Conservation (phyloP, 2,888 invertebrate genomes). For the Furcula furcula region DNA sequence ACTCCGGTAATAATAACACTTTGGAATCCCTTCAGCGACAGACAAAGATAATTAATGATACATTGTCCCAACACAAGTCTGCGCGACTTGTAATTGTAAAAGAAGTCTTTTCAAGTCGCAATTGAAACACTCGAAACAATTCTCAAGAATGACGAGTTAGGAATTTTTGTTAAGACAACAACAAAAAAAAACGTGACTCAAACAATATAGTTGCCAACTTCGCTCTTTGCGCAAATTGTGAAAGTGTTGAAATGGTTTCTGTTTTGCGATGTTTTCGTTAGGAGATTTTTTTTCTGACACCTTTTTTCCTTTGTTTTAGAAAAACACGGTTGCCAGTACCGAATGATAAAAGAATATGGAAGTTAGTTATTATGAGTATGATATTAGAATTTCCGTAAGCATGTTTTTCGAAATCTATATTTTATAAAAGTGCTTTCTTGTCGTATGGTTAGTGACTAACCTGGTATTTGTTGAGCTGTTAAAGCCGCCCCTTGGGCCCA, state of each 20-base stretch:
- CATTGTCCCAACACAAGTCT: constrained; percentile 7
- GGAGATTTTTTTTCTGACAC: not conserved
- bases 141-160: not conserved
- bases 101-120: not conserved
- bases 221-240: not conserved
- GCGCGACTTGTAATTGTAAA: constrained; percentile 1
- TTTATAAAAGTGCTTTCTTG: too few relatives aligned
- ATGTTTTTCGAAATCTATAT: too few relatives aligned
- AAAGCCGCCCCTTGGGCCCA: too few relatives aligned
- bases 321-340: not conserved
- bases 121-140: not conserved
- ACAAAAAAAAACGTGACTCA: too few relatives aligned
- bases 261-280: not conserved
- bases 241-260: not conserved
- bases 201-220: not conserved
- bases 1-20: too few relatives aligned
- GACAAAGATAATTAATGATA: constrained; percentile 23
- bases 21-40: constrained; percentile 5
- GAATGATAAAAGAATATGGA: too few relatives aligned
- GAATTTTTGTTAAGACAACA: not conserved
- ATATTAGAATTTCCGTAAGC: too few relatives aligned
- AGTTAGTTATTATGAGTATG: too few relatives aligned
- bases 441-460: too few relatives aligned
- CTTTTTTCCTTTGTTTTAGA: not conserved
- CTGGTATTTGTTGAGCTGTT: too few relatives aligned